Evolutionary conservation across 1,140 invertebrate species (phyloP), one percentile per base, ranked within the genome.

Genomic region (Campoletis sonorensis): DNA sequence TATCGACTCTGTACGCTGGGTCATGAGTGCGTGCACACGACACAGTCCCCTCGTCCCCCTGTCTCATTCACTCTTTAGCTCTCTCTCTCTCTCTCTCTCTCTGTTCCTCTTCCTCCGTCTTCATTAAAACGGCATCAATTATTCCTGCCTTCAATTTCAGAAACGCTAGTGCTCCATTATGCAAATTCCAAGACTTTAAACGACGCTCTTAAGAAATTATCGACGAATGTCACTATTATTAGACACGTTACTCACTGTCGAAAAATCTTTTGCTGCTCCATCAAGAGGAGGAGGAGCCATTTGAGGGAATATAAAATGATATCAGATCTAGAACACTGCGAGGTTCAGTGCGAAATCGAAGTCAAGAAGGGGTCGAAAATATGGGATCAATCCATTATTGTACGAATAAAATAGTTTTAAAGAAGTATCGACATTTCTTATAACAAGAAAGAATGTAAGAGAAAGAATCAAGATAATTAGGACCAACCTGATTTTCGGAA

Each of bases 401-500:
- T 37, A 10, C 37, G 37, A 37, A 37, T 37, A 4, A 10, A 37
- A 37, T 10, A 10, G 10, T 37, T n/a, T n/a, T n/a, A n/a, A n/a
- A n/a, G n/a, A n/a, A n/a, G n/a, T n/a, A n/a, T n/a, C n/a, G n/a
- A 33, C 30, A 33, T 33, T 33, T 7, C 30, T 33, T 33, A 33
- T 33, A 4, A 11, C 13, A 4, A 45, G 40, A 45, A 45, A 45
- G n/a, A 45, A 8, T 45, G 40, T 45, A 10, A 76, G 61, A 40
- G 40, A 73, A 79, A 21, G n/a, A 21, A n/a, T 5, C 33, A 72
- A 71, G 40, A 33, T 23, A 61, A 18, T 4, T 61, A 61, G 11
- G 0, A 89, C 92, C 94, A 90, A 99, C 98, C 97, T 99, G 98
- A 92, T 99, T 98, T 93, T 99, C 98, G 85, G 97, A 97, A 92